A percentile compares a stretch with the other conserved stretches of the same genome.
Evolutionary conservation across 1,140 invertebrate species (phyloP).

Genomic region (Hylaeus anthracinus): DNA sequence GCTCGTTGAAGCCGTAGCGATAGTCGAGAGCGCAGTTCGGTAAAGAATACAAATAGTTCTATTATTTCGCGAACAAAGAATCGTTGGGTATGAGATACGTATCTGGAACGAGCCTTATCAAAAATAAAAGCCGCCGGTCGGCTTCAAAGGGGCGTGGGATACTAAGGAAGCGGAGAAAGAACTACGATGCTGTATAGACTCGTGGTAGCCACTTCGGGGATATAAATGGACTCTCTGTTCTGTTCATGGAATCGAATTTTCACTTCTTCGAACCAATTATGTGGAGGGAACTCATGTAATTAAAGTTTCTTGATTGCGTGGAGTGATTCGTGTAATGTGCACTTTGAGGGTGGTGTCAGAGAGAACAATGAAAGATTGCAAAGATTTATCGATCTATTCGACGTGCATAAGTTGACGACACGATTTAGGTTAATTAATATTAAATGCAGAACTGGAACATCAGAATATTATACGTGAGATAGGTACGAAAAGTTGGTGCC

Average conservation of each 20-base stretch:
- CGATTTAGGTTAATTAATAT: too few species aligned
- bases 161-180: neutral
- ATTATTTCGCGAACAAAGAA: slow-evolving; percentile 38
- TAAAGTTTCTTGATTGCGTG: too few species aligned
- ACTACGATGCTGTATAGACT: neutral
- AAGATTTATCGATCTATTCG: too few species aligned
- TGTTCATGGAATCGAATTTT: neutral
- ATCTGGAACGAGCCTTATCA: slow-evolving; percentile 37
- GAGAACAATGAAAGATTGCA: too few species aligned
- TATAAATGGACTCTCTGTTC: neutral
- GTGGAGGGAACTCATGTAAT: too few species aligned
- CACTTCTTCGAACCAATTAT: neutral
- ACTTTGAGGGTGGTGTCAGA: too few species aligned
- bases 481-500: too few species aligned
- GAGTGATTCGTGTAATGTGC: too few species aligned
- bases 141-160: neutral
- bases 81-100: neutral
- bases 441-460: too few species aligned
- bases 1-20: neutral
- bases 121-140: slow-evolving; percentile 23
- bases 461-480: too few species aligned
- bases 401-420: too few species aligned
- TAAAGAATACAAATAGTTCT: slow-evolving; percentile 45
- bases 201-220: neutral
- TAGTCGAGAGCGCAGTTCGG: neutral